Conservation (phyloP, 2,797 vertebrate genomes). For the Lepilemur ruficaudatus region DNA sequence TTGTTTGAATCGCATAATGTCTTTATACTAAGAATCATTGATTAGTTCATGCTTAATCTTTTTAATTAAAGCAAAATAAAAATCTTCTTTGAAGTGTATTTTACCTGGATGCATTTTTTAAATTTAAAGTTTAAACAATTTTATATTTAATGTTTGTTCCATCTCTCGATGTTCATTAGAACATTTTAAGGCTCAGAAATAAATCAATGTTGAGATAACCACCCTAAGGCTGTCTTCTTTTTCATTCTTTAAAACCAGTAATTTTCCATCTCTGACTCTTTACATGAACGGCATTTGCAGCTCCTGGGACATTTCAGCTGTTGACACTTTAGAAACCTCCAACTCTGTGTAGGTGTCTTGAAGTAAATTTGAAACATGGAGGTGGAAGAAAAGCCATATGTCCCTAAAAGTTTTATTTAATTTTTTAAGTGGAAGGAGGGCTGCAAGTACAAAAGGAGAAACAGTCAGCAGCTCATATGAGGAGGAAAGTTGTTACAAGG, state of each 20-base stretch:
- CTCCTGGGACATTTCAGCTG: constrained; percentile 71
- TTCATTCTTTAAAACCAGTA: constrained; percentile 47
- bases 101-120: not conserved
- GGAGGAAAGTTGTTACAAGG: not conserved
- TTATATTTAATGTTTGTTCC: not conserved
- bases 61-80: not conserved
- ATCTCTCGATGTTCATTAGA: not conserved
- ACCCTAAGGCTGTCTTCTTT: not conserved
- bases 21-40: not conserved
- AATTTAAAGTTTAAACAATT: not conserved
- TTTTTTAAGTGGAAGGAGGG: constrained; percentile 46
- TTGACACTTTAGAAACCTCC: constrained; percentile 76
- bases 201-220: not conserved
- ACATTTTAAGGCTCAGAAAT: not conserved
- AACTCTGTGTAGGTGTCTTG: constrained; percentile 73
- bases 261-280: constrained; percentile 71
- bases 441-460: not conserved
- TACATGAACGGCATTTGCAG: constrained; percentile 45
- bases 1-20: not conserved
- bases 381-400: constrained; percentile 77
- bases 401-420: constrained; percentile 64
- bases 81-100: not conserved
- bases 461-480: not conserved
- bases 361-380: constrained; percentile 77
- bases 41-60: not conserved